These are phyloP conservation scores for Epinephelus moara DNA, from an alignment of 2,113 vertebrate species.

Conservation along the genomic window DNA sequence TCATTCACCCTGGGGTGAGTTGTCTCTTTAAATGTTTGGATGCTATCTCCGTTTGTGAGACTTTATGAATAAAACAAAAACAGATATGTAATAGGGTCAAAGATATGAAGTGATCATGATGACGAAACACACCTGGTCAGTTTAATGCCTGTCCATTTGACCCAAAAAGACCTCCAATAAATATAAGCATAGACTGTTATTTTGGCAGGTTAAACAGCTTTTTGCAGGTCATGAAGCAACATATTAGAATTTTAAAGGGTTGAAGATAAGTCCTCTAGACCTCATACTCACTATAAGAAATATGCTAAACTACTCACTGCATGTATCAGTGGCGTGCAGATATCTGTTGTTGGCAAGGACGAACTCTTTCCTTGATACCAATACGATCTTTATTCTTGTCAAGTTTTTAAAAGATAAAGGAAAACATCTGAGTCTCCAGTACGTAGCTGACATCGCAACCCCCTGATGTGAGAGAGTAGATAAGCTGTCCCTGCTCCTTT, in stretches of 20 bases:
- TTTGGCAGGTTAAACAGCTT: background rate
- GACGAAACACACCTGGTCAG: background rate
- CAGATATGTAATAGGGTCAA: background rate
- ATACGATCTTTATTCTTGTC: background rate
- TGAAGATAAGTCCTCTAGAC: background rate
- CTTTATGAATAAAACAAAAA: background rate
- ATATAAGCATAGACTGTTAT: background rate
- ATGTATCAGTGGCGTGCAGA: background rate
- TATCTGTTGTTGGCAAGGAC: background rate
- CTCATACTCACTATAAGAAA: background rate
- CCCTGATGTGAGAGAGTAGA: background rate
- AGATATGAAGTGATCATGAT: background rate
- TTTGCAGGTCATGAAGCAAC: background rate
- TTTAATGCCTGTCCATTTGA: background rate
- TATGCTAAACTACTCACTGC: background rate
- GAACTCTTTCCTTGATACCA: background rate
- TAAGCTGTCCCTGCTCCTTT: background rate
- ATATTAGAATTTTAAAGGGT: background rate
- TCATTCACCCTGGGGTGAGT: too few species aligned
- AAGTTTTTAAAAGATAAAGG: slow-evolving; percentile 11
- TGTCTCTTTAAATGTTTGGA: too few species aligned
- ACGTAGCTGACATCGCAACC: slow-evolving; percentile 1
- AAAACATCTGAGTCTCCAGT: background rate
- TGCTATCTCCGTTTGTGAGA: background rate
- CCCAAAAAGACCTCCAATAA: background rate